Conservation (phyloP, 2,113 vertebrate species). For the Phalacrocorax carbo region DNA sequence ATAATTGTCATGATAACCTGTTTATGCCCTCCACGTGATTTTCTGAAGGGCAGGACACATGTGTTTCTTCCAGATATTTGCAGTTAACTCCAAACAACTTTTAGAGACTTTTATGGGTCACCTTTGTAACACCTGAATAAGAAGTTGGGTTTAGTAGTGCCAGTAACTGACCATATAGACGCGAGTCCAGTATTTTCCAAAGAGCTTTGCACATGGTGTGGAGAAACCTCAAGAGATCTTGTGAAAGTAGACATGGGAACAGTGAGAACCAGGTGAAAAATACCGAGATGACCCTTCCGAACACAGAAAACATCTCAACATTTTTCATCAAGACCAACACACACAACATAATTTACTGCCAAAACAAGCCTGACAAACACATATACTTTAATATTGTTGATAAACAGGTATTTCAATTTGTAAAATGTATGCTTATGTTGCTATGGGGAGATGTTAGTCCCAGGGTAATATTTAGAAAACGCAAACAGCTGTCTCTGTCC, state of each 20-base stretch:
- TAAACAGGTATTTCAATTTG: conserved; percentile 29
- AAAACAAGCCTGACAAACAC: not conserved
- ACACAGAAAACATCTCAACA: too few relatives aligned
- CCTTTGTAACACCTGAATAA: not conserved
- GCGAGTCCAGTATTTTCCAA: not conserved
- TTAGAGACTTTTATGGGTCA: not conserved
- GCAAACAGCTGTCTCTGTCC: conserved; percentile 46
- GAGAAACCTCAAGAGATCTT: not conserved
- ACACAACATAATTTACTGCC: not conserved
- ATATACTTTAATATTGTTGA: not conserved
- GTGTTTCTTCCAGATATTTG: not conserved
- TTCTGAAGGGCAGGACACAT: not conserved
- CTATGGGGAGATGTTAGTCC: conserved; percentile 35
- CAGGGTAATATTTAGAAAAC: not conserved
- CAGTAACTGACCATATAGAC: not conserved
- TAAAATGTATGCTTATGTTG: conserved; percentile 14
- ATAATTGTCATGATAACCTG: not conserved
- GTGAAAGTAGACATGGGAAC: not conserved
- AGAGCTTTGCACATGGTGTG: not conserved
- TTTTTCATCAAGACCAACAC: not conserved
- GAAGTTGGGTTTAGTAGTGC: not conserved
- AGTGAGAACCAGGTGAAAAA: not conserved
- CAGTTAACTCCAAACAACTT: not conserved
- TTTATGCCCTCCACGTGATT: conserved; percentile 5
- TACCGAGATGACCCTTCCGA: not conserved